A percentile compares a stretch with the other conserved stretches of the same genome.
Conservation (phyloP, 2,888 invertebrate species). For the Tribolium freemani region DNA sequence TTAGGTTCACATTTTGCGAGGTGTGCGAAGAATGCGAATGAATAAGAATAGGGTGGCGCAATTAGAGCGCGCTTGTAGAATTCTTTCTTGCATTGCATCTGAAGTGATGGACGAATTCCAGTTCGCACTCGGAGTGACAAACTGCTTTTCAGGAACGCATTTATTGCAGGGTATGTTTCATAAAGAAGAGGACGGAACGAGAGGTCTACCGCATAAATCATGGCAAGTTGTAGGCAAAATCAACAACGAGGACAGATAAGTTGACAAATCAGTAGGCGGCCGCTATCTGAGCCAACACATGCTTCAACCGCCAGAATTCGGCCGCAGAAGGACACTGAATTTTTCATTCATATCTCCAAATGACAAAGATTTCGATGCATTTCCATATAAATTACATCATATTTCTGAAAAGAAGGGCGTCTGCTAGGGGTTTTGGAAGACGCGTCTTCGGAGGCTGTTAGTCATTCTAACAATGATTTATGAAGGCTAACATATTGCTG, state of each 20-base stretch:
- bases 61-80: slow-evolving; percentile 60
- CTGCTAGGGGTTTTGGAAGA: slow-evolving; percentile 60
- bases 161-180: slow-evolving; percentile 56
- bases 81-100: slow-evolving; percentile 58
- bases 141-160: slow-evolving; percentile 55
- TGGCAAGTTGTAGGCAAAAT: slow-evolving; percentile 58
- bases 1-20: slow-evolving; percentile 58
- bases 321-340: slow-evolving; percentile 64
- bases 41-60: slow-evolving; percentile 54
- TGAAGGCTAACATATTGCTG: slow-evolving; percentile 70
- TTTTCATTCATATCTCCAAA: slow-evolving; percentile 69
- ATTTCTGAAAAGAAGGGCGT: slow-evolving; percentile 67
- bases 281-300: slow-evolving; percentile 63
- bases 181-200: slow-evolving; percentile 44
- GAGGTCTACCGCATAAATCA: slow-evolving; percentile 52
- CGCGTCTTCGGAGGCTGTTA: slow-evolving; percentile 68
- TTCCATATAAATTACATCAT: slow-evolving; percentile 72
- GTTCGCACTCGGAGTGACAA: slow-evolving; percentile 54
- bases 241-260: slow-evolving; percentile 64
- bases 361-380: slow-evolving; percentile 69
- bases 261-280: slow-evolving; percentile 63
- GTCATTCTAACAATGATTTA: slow-evolving; percentile 72
- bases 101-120: slow-evolving; percentile 57
- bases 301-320: slow-evolving; percentile 54
- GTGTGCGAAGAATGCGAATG: slow-evolving; percentile 57